Evolutionary conservation across 2,797 vertebrate species (phyloP).

Genomic region (Leptatherina wallacei): DNA sequence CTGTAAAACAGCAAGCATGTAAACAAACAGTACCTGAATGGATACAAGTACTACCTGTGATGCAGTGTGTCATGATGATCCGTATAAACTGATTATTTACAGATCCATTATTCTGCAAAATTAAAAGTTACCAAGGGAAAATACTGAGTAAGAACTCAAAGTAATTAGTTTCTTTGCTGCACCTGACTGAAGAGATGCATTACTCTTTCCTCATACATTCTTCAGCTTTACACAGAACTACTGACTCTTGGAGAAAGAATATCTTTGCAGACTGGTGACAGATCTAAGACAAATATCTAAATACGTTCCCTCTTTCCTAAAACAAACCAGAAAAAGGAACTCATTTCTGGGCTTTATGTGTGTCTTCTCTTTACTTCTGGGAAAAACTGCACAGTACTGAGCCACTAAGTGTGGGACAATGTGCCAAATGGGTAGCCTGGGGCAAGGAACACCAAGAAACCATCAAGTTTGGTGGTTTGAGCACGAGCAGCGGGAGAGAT

Average conservation of each 20-base stretch:
- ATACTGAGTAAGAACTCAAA: neutral
- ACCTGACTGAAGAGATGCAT: neutral
- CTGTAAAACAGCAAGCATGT: no score
- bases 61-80: neutral
- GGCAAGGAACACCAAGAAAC: conserved; percentile 82
- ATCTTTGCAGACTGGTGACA: neutral
- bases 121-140: neutral
- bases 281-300: conserved; percentile 13
- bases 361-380: conserved; percentile 37
- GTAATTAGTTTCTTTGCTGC: neutral
- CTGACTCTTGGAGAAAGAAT: neutral
- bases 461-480: conserved; percentile 81
- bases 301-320: conserved; percentile 25
- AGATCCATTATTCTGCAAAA: neutral
- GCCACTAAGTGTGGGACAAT: conserved; percentile 62
- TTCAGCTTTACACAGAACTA: conserved; percentile 4
- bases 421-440: conserved; percentile 71
- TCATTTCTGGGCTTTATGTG: conserved; percentile 25
- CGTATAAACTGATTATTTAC: no score
- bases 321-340: conserved; percentile 23
- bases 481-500: conserved; percentile 57
- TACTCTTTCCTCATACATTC: neutral
- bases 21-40: no score
- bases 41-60: neutral
- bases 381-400: conserved; percentile 56